A percentile compares a stretch with the other conserved stretches of the same genome.
Conservation (phyloP, 2,113 vertebrate genomes). For the Epinephelus fuscoguttatus region DNA sequence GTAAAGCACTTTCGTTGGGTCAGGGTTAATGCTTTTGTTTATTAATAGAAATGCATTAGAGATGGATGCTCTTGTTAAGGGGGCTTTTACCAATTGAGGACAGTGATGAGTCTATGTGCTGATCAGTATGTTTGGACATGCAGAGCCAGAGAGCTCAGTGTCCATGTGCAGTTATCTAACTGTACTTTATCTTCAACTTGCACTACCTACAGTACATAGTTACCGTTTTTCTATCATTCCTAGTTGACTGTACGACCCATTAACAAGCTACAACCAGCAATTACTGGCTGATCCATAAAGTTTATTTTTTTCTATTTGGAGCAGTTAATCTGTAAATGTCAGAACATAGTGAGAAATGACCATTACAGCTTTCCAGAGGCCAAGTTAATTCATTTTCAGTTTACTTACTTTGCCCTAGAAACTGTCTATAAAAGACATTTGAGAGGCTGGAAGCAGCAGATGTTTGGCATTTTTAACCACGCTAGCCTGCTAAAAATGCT, state of each 20-base stretch:
- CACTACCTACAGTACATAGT: background rate
- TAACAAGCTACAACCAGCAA: background rate
- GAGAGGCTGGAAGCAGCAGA: background rate
- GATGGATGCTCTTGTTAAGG: constrained; percentile 45
- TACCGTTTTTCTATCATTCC: background rate
- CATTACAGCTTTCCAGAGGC: background rate
- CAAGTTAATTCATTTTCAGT: background rate
- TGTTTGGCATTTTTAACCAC: background rate
- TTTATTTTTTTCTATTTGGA: background rate
- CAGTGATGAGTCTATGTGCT: constrained; percentile 39
- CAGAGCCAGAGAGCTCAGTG: too few species aligned
- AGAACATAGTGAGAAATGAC: background rate
- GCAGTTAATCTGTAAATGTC: background rate
- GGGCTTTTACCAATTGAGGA: constrained; percentile 39
- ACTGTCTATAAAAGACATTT: background rate
- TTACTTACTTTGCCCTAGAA: too few species aligned
- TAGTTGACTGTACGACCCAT: background rate
- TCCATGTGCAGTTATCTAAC: background rate
- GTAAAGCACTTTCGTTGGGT: constrained; percentile 51
- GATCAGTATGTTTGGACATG: constrained; percentile 33
- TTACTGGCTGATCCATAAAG: background rate
- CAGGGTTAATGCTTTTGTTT: constrained; percentile 78
- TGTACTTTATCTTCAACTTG: background rate
- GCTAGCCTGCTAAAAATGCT: background rate
- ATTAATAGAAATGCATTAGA: constrained; percentile 66